Percentiles rank a stretch among this genome's conserved stretches.
phyloP scores from a whole-genome alignment of 92 coral and sea anemone genomes.

The Zoanthus solanderi region DNA sequence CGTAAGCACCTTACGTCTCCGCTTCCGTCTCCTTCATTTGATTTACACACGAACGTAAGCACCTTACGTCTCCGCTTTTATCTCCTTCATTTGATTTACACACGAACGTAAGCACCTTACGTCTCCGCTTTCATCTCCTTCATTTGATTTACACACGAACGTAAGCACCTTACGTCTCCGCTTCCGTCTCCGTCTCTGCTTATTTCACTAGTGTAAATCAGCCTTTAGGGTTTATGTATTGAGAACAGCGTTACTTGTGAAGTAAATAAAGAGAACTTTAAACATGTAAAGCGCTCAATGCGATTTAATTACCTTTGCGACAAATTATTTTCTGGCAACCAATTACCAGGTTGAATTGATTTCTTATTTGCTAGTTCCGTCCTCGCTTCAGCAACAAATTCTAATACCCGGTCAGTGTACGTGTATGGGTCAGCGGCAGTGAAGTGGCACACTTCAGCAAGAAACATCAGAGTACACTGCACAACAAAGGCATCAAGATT shows the following conservation, averaged over 20 bases:
- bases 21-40: too few relatives aligned
- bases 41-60: too few relatives aligned
- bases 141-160: too few relatives aligned
- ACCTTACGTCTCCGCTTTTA: too few relatives aligned
- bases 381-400: constrained; percentile 63
- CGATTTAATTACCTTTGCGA: not conserved
- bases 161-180: too few relatives aligned
- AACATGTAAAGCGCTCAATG: not conserved
- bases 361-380: constrained; percentile 59
- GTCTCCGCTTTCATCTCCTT: too few relatives aligned
- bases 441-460: constrained; percentile 71
- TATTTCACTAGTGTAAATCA: too few relatives aligned
- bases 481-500: constrained; percentile 13
- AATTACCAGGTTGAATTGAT: not conserved
- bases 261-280: not conserved
- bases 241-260: not conserved
- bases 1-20: too few relatives aligned
- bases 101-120: too few relatives aligned
- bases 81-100: too few relatives aligned
- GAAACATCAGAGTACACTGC: constrained; percentile 58
- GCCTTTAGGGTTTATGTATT: not conserved
- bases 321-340: not conserved
- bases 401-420: constrained; percentile 73
- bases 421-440: constrained; percentile 80
- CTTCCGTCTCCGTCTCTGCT: too few relatives aligned